These are phyloP conservation scores for Prosapia bicincta DNA, from an alignment of 2,888 invertebrate genomes.

Conservation along the genomic window DNA sequence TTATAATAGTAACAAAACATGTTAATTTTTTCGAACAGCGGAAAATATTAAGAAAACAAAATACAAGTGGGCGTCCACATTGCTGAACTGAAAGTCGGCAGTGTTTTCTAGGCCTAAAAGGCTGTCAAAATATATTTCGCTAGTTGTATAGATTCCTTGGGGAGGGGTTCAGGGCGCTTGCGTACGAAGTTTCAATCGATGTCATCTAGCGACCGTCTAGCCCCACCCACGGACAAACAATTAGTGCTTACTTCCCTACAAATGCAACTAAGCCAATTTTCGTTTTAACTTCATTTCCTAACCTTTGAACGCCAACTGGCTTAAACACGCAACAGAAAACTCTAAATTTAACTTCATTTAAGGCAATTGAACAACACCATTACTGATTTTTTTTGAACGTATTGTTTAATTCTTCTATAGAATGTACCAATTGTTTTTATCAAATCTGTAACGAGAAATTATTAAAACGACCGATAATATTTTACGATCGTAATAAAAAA, in stretches of 20 bases:
- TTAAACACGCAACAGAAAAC: not conserved
- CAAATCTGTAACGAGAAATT: no score
- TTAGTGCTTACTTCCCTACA: not conserved
- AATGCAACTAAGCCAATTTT: not conserved
- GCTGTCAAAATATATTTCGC: not conserved
- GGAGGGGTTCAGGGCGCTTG: not conserved
- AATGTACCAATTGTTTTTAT: no score
- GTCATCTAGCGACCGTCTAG: not conserved
- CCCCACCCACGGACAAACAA: not conserved
- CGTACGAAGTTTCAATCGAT: not conserved
- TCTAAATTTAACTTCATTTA: not conserved
- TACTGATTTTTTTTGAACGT: no score
- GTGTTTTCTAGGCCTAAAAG: not conserved
- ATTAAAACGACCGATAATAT: no score
- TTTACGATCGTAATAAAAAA: no score
- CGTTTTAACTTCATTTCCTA: not conserved
- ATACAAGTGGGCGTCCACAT: no score
- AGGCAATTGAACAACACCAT: no score
- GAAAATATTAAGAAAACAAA: no score
- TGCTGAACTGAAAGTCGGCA: no score
- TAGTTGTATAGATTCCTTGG: not conserved
- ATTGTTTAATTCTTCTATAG: no score
- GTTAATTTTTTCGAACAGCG: no score
- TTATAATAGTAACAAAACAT: no score
- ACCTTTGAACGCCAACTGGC: not conserved